Percentiles rank a stretch among this genome's conserved stretches.
These are phyloP conservation scores for Marasmarcha lunaedactyla DNA, from an alignment of 2,888 invertebrate genomes.

Conservation along the genomic window DNA sequence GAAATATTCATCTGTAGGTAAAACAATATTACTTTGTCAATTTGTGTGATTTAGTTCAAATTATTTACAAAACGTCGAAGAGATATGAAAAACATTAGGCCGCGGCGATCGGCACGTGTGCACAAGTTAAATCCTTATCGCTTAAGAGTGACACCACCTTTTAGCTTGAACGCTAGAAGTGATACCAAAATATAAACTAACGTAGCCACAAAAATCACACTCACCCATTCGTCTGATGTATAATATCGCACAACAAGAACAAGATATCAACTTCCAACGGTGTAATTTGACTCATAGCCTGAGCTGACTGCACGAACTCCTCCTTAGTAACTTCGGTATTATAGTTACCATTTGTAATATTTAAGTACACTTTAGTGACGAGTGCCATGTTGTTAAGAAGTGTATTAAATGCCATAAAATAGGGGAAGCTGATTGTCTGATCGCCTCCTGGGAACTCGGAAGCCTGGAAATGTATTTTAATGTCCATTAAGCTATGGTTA, in stretches of 20 bases:
- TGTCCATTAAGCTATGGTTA: too few species aligned
- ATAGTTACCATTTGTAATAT: conserved; percentile 88
- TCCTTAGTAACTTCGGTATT: conserved; percentile 93
- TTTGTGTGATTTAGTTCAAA: too few species aligned
- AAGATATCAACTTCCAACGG: conserved; percentile 97
- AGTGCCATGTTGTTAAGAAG: conserved; percentile 98
- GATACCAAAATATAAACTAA: too few species aligned
- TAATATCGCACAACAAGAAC: conserved; percentile 89
- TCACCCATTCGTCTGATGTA: conserved; percentile 89
- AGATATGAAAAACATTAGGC: too few species aligned
- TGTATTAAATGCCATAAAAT: conserved; percentile 98
- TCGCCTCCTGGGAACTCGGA: conserved; percentile 79
- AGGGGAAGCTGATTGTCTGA: conserved; percentile 94
- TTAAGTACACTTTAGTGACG: conserved; percentile 93
- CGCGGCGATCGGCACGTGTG: too few species aligned
- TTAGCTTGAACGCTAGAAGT: too few species aligned
- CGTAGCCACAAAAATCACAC: conserved; percentile 22
- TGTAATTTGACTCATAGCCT: conserved; percentile 98
- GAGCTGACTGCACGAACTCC: conserved; percentile 96
- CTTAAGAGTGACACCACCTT: too few species aligned
- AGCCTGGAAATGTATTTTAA: conserved; percentile 57
- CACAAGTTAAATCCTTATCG: too few species aligned
- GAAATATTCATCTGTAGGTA: too few species aligned
- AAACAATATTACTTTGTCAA: too few species aligned
- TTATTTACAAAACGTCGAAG: too few species aligned